Base-by-base conservation (phyloP, 2,797 vertebrate species). In the Clangula hyemalis region DNA sequence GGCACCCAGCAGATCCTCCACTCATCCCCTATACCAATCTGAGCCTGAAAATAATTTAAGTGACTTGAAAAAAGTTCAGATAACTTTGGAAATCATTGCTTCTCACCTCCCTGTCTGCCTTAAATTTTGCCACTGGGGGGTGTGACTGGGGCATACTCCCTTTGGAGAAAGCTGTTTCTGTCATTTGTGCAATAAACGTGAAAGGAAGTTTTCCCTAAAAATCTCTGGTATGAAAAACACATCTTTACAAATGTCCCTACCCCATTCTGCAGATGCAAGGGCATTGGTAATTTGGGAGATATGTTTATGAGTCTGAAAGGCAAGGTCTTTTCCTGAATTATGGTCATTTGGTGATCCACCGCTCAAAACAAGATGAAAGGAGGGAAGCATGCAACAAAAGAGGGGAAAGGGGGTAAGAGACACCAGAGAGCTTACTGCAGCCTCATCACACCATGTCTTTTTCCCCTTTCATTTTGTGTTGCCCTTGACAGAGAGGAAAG, bases 121-220 rank as follows among this genome's bases (percentile, higher is more conserved):
- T 74, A 80, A 57, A 61, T 77, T n/a, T 51, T 17, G 45, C 13
- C 43, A 41, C 14, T 19, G 20, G 62, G 20, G 19, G 53, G 14
- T 13, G 39, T 80, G 39, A 54, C 0, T 45, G 25, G 12, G 61
- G 93, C 28, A 61, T 45, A 16, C 4, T 71, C 19, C 34, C 39
- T 82, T 47, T 66, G 65, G 51, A 93, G 49, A 62, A 32, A 90
- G 32, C n/a, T 62, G 70, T 92, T 93, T 82, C n/a, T 94, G 41
- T 65, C 7, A 10, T 69, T 77, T 88, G 15, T 73, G 77, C 49
- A 85, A 75, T 10, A 69, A 6, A 60, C 6, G 7, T 58, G 36
- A 57, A 3, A 61, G 39, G 28, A 89, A 79, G 43, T 22, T 57
- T 41, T 39, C 60, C 88, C 71, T 38, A 76, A 75, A 94, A 86